Base-by-base conservation (phyloP, 2,888 invertebrate species). In the Exocentrus adspersus region DNA sequence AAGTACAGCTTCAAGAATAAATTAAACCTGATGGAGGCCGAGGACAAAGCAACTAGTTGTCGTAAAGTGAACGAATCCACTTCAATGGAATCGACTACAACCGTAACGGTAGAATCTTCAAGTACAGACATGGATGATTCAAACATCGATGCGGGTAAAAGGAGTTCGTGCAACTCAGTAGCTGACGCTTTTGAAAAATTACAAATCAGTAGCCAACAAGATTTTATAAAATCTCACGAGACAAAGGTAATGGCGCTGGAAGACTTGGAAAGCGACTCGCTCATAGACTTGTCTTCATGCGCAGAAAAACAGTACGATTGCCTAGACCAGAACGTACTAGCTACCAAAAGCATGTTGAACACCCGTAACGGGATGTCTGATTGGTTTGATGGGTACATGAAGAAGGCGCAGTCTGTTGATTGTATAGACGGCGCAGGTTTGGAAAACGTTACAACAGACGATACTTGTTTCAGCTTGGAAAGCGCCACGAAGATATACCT, bases 351-450 rank as follows among this genome's bases (percentile, higher is more conserved):
- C 2, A 24, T n/a, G 2, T 41, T 54, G 1, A 6, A 54, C 16
- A 12, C 21, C 1, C 48, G 28, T 14, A 41, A 14, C n/a, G 21
- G 24, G n/a, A 32, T 58, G 48, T 21, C 32, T 6, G 24, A 48
- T 37, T 48, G 48, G 46, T 58, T 58, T 37, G 48, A 58, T 7
- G 48, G 43, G 0, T 50, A 37, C 12, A 21, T 58, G 48, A 58
- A 32, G 14, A 58, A 58, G 9, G 7, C 43, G 9, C 41, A 54
- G n/a, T 16, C 14, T 42, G n/a, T n/a, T n/a, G 2, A 24, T 14
- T 6, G 37, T 12, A 16, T 7, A n/a, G n/a, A 12, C 2, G 17
- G 10, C 14, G 1, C 2, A 4, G 5, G 9, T 28, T 14, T 14
- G 9, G 45, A 20, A n/a, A n/a, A n/a, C n/a, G n/a, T n/a, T n/a